Conservation (phyloP, 2,888 invertebrate species). For the Crepidodera aurea region DNA sequence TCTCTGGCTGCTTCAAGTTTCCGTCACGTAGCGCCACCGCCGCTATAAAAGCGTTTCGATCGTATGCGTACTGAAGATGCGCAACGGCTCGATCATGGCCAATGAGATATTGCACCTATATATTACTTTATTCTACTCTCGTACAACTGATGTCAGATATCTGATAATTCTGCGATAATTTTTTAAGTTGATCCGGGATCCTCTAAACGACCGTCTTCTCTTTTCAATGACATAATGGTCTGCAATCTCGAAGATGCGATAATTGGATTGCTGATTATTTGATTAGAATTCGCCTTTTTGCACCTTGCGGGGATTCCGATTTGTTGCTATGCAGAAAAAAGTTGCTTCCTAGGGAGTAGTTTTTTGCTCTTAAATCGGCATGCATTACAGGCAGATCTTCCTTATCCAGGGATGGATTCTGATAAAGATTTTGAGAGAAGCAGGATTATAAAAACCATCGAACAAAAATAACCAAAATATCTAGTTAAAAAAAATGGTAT, state of each 20-base stretch:
- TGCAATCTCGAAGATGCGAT: slow-evolving; percentile 18
- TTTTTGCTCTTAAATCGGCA: not conserved
- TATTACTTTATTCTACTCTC: slow-evolving; percentile 27
- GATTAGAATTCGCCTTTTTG: slow-evolving; percentile 15
- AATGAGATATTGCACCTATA: slow-evolving; percentile 34
- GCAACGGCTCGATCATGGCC: slow-evolving; percentile 16
- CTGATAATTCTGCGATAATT: slow-evolving; percentile 31
- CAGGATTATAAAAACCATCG: not conserved
- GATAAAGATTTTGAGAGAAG: not conserved
- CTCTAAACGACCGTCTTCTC: slow-evolving; percentile 5
- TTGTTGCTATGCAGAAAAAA: not conserved
- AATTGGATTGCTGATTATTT: slow-evolving; percentile 18
- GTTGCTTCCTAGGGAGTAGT: not conserved
- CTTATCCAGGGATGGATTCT: too few relatives aligned
- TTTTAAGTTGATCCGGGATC: slow-evolving; percentile 14
- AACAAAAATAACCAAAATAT: not conserved
- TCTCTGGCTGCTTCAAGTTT: slow-evolving; percentile 17
- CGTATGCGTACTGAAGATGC: slow-evolving; percentile 50
- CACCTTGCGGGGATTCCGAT: not conserved
- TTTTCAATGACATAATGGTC: slow-evolving; percentile 21
- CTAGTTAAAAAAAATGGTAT: not conserved
- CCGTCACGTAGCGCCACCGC: slow-evolving; percentile 50
- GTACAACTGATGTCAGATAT: slow-evolving; percentile 31
- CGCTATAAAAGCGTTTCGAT: slow-evolving; percentile 53
- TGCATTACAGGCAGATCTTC: too few relatives aligned